A percentile compares a stretch with the other conserved stretches of the same genome.
These are phyloP conservation scores for Nothobranchius furzeri DNA, from an alignment of 2,113 vertebrate genomes.

Conservation along the genomic window DNA sequence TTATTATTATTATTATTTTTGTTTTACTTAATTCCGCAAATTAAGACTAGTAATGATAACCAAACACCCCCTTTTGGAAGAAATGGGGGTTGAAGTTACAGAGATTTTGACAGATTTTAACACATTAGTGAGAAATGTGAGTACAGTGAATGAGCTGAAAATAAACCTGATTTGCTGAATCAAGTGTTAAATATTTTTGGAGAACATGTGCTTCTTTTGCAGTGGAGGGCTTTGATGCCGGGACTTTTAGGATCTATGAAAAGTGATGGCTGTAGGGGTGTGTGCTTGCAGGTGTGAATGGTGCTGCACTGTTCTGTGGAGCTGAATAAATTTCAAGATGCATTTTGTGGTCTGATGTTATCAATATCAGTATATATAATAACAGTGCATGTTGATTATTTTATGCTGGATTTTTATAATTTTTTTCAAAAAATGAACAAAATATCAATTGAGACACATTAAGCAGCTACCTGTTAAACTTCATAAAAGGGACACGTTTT, in stretches of 20 bases:
- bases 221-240: conserved; percentile 45
- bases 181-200: conserved; percentile 29
- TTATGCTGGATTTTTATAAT: no score
- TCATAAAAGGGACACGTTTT: no score
- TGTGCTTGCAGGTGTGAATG: conserved; percentile 62
- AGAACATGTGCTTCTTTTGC: conserved; percentile 41
- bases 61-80: not conserved
- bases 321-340: conserved; percentile 36
- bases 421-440: no score
- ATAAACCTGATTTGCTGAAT: conserved; percentile 38
- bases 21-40: conserved; percentile 4
- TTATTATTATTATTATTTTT: no score
- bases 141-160: conserved; percentile 14
- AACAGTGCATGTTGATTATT: not conserved
- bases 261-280: conserved; percentile 44
- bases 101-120: conserved; percentile 55
- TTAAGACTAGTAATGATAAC: not conserved
- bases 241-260: conserved; percentile 71
- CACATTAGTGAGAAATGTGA: conserved; percentile 32
- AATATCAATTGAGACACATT: no score
- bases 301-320: conserved; percentile 44
- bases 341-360: conserved; percentile 25
- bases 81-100: conserved; percentile 18
- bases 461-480: no score
- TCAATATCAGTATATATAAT: not conserved